These are phyloP conservation scores for Lagopus leucura DNA, from an alignment of 2,113 vertebrate genomes.

Conservation along the genomic window DNA sequence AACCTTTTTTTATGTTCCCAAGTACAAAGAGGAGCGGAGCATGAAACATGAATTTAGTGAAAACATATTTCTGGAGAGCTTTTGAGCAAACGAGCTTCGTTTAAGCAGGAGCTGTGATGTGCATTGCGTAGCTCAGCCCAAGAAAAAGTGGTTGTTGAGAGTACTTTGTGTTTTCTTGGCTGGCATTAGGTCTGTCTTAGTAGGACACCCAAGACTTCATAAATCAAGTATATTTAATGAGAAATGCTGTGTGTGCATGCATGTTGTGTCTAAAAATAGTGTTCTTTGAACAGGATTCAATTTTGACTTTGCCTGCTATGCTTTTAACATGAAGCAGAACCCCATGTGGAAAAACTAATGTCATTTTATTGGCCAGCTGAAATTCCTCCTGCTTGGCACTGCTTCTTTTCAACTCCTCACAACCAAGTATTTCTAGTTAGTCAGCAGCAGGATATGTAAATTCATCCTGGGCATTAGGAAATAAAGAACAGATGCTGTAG, in stretches of 20 bases:
- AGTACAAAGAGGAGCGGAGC: neutral
- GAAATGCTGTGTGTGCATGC: neutral
- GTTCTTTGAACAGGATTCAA: conserved; percentile 33
- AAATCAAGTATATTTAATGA: conserved; percentile 26
- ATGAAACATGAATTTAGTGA: neutral
- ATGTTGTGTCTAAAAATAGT: conserved; percentile 54
- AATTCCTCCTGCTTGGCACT: neutral
- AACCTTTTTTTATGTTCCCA: neutral
- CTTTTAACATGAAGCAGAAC: neutral
- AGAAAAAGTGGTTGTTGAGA: neutral
- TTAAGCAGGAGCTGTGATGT: neutral
- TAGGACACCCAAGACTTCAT: conserved; percentile 1
- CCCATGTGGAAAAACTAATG: neutral
- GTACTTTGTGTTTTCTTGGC: neutral
- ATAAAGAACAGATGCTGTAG: neutral
- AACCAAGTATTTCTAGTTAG: neutral
- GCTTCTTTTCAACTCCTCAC: neutral
- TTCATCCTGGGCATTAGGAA: neutral
- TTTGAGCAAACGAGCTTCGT: neutral
- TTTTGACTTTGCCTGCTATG: neutral
- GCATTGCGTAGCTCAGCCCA: neutral
- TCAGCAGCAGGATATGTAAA: neutral
- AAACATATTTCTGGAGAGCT: neutral
- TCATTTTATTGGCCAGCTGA: neutral
- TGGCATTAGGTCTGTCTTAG: neutral